Evolutionary conservation across 2,797 vertebrate species (phyloP).

Genomic region (Aldrovandia affinis): DNA sequence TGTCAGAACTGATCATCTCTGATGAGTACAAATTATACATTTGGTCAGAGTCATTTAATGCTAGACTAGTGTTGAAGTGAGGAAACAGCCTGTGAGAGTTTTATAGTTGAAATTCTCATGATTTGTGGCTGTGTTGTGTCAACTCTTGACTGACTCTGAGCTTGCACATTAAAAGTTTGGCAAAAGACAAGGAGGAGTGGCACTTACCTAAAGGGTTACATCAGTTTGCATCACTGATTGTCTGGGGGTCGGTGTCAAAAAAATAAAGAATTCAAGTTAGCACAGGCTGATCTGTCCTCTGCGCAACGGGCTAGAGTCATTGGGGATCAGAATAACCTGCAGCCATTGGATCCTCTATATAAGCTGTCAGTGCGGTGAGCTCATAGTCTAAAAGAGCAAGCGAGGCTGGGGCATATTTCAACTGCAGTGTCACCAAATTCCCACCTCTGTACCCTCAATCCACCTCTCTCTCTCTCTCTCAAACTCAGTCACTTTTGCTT

Average conservation of each 20-base stretch:
- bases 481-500: background rate
- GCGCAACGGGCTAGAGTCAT: slow-evolving; percentile 14
- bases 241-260: background rate
- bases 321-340: slow-evolving; percentile 19
- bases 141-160: no score
- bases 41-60: no score
- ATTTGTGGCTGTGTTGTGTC: background rate
- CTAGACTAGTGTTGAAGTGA: no score
- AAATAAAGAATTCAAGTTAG: background rate
- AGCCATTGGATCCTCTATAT: slow-evolving; percentile 22
- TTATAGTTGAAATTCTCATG: background rate
- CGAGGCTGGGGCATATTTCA: slow-evolving; percentile 21
- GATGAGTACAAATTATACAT: no score
- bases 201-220: background rate
- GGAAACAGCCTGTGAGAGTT: background rate
- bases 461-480: slow-evolving; percentile 16
- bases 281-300: slow-evolving; percentile 24
- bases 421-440: slow-evolving; percentile 30
- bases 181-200: background rate
- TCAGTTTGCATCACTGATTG: background rate
- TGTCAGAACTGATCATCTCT: no score
- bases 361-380: slow-evolving; percentile 26
- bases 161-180: no score
- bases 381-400: slow-evolving; percentile 25
- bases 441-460: slow-evolving; percentile 25